These are phyloP conservation scores for Anagrus nilaparvatae DNA, from an alignment of 1,140 invertebrate genomes.

Conservation along the genomic window DNA sequence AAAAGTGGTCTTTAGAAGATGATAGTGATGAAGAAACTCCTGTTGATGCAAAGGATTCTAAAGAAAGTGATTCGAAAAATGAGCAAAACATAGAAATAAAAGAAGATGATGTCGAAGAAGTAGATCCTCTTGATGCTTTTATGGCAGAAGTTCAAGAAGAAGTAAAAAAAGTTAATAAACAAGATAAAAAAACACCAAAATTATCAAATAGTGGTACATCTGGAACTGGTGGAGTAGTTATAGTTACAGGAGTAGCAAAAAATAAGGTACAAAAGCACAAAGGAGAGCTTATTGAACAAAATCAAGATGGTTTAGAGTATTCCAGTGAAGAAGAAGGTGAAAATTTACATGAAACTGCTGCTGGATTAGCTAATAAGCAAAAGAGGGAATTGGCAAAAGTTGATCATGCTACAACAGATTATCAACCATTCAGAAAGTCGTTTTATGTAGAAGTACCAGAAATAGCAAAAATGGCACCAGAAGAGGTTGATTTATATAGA, in stretches of 20 bases:
- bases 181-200: slow-evolving; percentile 45
- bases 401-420: slow-evolving; percentile 74
- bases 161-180: slow-evolving; percentile 82
- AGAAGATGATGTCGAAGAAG: slow-evolving; percentile 55
- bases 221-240: slow-evolving; percentile 51
- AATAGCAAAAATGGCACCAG: slow-evolving; percentile 74
- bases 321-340: slow-evolving; percentile 95
- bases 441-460: slow-evolving; percentile 95
- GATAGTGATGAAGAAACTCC: slow-evolving; percentile 65
- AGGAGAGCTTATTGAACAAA: slow-evolving; percentile 93
- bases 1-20: slow-evolving; percentile 89
- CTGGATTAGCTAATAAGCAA: slow-evolving; percentile 78
- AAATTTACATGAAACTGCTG: slow-evolving; percentile 84
- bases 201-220: slow-evolving; percentile 18
- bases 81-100: slow-evolving; percentile 45
- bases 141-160: slow-evolving; percentile 86
- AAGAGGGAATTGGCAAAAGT: slow-evolving; percentile 84
- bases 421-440: slow-evolving; percentile 84
- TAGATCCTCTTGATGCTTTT: slow-evolving; percentile 93
- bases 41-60: slow-evolving; percentile 37
- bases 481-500: slow-evolving; percentile 80
- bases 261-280: slow-evolving; percentile 65
- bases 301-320: slow-evolving; percentile 95
- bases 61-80: slow-evolving; percentile 47
- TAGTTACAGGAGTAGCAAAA: slow-evolving; percentile 86